These are phyloP conservation scores for Wasmannia auropunctata DNA, from an alignment of 1,140 invertebrate species.

Conservation along the genomic window DNA sequence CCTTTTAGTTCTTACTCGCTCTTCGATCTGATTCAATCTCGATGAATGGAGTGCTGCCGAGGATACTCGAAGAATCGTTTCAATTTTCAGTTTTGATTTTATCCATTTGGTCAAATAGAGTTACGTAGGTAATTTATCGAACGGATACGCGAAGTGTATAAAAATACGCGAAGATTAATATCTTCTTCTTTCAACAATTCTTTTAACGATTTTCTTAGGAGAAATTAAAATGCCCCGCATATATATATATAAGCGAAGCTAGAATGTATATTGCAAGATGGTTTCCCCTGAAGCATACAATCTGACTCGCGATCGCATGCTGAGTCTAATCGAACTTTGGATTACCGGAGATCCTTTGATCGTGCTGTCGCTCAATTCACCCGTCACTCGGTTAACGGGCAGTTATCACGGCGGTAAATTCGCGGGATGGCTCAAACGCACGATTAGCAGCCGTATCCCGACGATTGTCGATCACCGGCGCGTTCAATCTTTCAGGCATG, in stretches of 20 bases:
- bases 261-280: neutral
- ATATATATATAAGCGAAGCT: neutral
- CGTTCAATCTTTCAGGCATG: conserved; percentile 27
- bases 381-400: neutral
- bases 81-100: conserved; percentile 60
- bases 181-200: neutral
- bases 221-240: neutral
- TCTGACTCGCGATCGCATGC: neutral
- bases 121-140: conserved; percentile 1
- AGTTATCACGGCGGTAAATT: conserved; percentile 1
- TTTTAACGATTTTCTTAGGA: neutral
- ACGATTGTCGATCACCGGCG: conserved; percentile 25
- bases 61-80: conserved; percentile 61
- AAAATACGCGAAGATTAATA: neutral
- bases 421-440: neutral
- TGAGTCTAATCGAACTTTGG: neutral
- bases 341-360: neutral
- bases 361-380: conserved; percentile 5
- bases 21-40: conserved; percentile 34
- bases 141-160: neutral
- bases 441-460: conserved; percentile 7
- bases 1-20: neutral
- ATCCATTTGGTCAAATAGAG: conserved; percentile 39
- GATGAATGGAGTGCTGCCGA: conserved; percentile 60
- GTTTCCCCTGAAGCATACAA: neutral